These are phyloP conservation scores for Enchytraeus crypticus DNA, from an alignment of 2,888 invertebrate genomes.

Conservation along the genomic window DNA sequence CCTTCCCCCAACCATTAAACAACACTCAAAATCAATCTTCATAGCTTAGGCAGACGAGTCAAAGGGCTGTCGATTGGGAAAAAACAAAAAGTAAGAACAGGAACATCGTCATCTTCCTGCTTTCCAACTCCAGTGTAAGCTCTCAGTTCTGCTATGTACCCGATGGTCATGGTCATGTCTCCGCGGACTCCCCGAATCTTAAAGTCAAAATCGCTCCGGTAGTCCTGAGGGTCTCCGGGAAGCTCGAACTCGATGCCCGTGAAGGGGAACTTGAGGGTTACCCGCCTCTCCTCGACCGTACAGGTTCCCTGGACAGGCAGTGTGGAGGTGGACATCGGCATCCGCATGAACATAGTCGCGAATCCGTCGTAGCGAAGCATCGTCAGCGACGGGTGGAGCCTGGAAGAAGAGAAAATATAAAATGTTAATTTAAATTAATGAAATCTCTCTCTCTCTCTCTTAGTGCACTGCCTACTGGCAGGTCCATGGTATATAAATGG, in stretches of 20 bases:
- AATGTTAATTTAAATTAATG: no score
- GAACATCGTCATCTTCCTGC: conserved; percentile 23
- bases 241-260: conserved; percentile 29
- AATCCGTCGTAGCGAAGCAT: conserved; percentile 16
- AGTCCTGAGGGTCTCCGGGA: conserved; percentile 21
- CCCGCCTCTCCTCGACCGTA: conserved; percentile 22
- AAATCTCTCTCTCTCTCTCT: no score
- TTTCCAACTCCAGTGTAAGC: conserved; percentile 22
- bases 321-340: conserved; percentile 11
- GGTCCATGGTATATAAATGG: no score
- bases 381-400: neutral
- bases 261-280: conserved; percentile 29
- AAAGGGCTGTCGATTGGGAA: conserved; percentile 23
- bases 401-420: no score
- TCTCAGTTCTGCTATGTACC: conserved; percentile 20
- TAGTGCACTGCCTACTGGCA: no score
- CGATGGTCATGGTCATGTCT: conserved; percentile 27
- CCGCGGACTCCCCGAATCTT: conserved; percentile 27
- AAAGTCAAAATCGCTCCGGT: conserved; percentile 25
- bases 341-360: conserved; percentile 27
- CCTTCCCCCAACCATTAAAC: no score
- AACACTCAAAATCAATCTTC: no score
- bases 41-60: conserved; percentile 16
- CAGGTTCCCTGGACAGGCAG: conserved; percentile 27
- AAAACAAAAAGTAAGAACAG: conserved; percentile 25